Evolutionary conservation across 2,888 invertebrate species (phyloP), one percentile per base, ranked within the genome.

Genomic region (Leptinotarsa haldemani): DNA sequence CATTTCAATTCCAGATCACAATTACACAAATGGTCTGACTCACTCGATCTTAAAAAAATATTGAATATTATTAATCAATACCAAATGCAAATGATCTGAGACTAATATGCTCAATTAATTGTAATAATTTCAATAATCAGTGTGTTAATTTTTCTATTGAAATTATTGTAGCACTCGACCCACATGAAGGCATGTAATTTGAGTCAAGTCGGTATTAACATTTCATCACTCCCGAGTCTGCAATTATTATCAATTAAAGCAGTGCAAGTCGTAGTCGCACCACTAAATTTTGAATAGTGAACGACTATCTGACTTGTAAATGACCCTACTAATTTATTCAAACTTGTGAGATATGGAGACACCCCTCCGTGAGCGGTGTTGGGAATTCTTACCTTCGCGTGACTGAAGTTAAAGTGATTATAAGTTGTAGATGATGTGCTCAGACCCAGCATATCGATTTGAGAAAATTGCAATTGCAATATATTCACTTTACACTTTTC

Each of bases 231-330:
- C 69, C 63, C 67, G 69, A 73, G 70, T 76, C 70, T 78, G 78
- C 83, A 83, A 83, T 84, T 84, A 83, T 80, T 82, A 82, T 81
- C 82, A 84, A 84, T 84, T 84, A 83, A 83, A 80, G 79, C 81
- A 78, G 78, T 78, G 77, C 80, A 72, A 76, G 63, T 70, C 65
- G 75, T 65, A 70, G 53, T 69, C 18, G 63, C 71, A 76, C 77
- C 78, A 77, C 76, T 81, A 81, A 80, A 82, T 82, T 83, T 82
- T 81, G 82, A 82, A 82, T 80, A 77, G 79, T 76, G 75, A 74
- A 74, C 83, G 82, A 83, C 56, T 52, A 84, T 84, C 83, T 84
- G 83, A 84, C 84, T 84, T 84, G 83, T 83, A 84, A 56, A 65
- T 74, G 74, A 74, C 65, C 71, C 65, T 65, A 65, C 52, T 74